A percentile compares a stretch with the other conserved stretches of the same genome.
These are phyloP conservation scores for Thymelicus sylvestris DNA, from an alignment of 2,888 invertebrate genomes.

Conservation along the genomic window DNA sequence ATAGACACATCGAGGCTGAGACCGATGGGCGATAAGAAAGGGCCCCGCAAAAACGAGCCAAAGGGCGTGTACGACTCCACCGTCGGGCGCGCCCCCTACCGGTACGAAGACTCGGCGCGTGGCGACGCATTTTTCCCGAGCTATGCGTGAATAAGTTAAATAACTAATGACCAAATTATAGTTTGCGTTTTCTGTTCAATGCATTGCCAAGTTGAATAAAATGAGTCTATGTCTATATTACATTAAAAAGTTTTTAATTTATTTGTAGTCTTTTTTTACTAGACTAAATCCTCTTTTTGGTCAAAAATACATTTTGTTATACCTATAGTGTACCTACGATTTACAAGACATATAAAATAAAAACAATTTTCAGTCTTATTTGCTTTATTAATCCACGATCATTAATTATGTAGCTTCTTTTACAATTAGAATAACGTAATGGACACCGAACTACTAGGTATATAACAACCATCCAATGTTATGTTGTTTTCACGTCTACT, in stretches of 20 bases:
- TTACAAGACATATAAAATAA: conserved; percentile 50
- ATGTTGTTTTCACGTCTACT: conserved; percentile 11
- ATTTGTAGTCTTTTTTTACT: not conserved
- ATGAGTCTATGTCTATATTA: not conserved
- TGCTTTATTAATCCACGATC: conserved; percentile 62
- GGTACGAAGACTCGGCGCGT: conserved; percentile 56
- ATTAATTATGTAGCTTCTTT: conserved; percentile 51
- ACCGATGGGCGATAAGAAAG: conserved; percentile 45
- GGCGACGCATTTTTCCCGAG: conserved; percentile 62
- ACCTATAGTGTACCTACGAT: conserved; percentile 25
- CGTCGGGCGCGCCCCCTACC: conserved; percentile 53
- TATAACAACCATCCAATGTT: conserved; percentile 21
- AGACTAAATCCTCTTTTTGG: not conserved
- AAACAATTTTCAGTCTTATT: conserved; percentile 67
- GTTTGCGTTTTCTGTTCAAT: conserved; percentile 32
- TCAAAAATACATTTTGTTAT: not conserved
- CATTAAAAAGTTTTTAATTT: too few species aligned
- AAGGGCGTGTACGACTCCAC: conserved; percentile 52
- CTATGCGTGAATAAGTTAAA: conserved; percentile 51
- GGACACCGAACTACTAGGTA: conserved; percentile 43
- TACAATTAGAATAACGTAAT: conserved; percentile 63
- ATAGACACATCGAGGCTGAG: conserved; percentile 53
- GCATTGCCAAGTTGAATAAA: conserved; percentile 25
- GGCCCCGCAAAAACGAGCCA: conserved; percentile 48
- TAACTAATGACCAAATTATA: not conserved